A percentile compares a stretch with the other conserved stretches of the same genome.
phyloP scores from a whole-genome alignment of 2,113 vertebrate species.

The Chaenogobius annularis region DNA sequence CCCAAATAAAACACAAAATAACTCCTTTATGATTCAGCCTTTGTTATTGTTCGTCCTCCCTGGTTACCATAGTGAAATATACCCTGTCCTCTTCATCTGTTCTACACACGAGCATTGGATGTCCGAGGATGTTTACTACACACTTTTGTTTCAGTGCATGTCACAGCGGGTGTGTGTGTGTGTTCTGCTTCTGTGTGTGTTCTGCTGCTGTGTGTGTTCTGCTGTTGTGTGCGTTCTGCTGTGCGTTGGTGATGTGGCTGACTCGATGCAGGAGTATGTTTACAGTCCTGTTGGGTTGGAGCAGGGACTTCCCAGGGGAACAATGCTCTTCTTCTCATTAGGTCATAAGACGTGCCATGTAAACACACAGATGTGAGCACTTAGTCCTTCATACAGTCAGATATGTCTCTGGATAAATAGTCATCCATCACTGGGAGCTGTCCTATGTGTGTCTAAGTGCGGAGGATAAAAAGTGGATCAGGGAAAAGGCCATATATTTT shows the following conservation, averaged over 20 bases:
- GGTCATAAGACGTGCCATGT: constrained; percentile 59
- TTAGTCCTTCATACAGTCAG: constrained; percentile 52
- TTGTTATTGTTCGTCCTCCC: constrained; percentile 75
- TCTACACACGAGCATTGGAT: constrained; percentile 68
- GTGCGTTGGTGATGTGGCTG: constrained; percentile 40
- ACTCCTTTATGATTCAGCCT: constrained; percentile 76
- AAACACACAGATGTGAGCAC: constrained; percentile 71
- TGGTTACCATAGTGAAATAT: constrained; percentile 75
- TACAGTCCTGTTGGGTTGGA: constrained; percentile 58
- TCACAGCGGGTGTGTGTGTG: constrained; percentile 50
- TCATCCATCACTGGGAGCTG: constrained; percentile 48
- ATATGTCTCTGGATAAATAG: constrained; percentile 66
- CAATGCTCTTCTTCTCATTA: constrained; percentile 67
- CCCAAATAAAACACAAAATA: constrained; percentile 79
- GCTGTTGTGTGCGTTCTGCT: neutral
- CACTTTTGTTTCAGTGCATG: constrained; percentile 78
- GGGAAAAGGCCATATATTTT: constrained; percentile 26
- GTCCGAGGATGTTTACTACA: constrained; percentile 78
- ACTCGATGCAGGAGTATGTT: constrained; percentile 64
- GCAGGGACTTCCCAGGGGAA: constrained; percentile 63
- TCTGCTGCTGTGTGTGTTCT: constrained; percentile 25
- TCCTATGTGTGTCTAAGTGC: constrained; percentile 27
- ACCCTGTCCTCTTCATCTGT: constrained; percentile 71
- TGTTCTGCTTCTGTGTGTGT: constrained; percentile 6
- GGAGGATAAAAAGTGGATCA: constrained; percentile 33